Evolutionary conservation across 2,797 vertebrate genomes (phyloP).

Genomic region (Caiman crocodilus): DNA sequence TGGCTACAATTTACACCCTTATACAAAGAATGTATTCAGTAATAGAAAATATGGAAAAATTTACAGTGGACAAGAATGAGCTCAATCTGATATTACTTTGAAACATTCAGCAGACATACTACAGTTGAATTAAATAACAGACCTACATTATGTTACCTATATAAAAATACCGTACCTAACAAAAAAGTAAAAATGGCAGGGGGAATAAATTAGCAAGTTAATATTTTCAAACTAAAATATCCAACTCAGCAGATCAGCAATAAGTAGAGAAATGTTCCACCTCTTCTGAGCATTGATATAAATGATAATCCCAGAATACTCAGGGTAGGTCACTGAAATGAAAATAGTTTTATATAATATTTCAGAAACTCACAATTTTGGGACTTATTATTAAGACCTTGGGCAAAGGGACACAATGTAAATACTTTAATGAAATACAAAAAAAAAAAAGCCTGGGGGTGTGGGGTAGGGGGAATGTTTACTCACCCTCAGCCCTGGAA

Average conservation of each 20-base stretch:
- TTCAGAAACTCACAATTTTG: not conserved
- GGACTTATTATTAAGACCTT: not conserved
- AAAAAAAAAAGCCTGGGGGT: not conserved
- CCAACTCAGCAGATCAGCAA: not conserved
- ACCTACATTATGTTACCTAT: not conserved
- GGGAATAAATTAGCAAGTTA: not conserved
- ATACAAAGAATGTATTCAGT: not conserved
- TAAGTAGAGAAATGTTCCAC: not conserved
- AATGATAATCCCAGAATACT: not conserved
- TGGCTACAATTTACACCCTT: not conserved
- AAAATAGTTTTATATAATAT: not conserved
- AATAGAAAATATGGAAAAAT: not conserved
- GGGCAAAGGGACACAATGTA: not conserved
- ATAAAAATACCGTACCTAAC: not conserved
- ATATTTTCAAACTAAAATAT: not conserved
- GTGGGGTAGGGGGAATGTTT: not conserved
- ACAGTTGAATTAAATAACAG: no score
- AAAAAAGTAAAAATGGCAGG: not conserved
- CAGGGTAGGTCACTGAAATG: not conserved
- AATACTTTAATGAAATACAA: conserved; percentile 7
- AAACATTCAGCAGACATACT: not conserved
- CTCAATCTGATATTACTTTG: not conserved
- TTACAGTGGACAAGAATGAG: rapidly evolving
- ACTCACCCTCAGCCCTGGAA: conserved; percentile 96
- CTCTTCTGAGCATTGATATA: not conserved